These are phyloP conservation scores for Sebastes taczanowskii DNA, from an alignment of 2,797 vertebrate genomes.

Conservation along the genomic window DNA sequence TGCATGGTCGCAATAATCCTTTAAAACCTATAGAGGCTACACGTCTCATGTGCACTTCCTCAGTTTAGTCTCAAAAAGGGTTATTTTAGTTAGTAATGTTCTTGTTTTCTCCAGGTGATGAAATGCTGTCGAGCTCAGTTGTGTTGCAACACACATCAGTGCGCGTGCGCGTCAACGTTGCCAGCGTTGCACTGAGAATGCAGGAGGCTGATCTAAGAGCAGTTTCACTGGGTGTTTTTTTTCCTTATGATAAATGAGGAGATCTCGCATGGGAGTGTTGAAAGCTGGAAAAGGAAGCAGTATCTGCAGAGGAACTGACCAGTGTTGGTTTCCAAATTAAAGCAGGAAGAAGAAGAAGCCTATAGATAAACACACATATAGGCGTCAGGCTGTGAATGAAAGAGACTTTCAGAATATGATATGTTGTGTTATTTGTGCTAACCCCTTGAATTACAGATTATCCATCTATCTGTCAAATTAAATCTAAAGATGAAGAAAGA, in stretches of 20 bases:
- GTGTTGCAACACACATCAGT: not conserved
- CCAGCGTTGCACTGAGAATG: not conserved
- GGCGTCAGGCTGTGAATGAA: not conserved
- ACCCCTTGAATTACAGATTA: no score
- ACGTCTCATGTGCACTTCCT: not conserved
- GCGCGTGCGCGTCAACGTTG: slow-evolving; percentile 64
- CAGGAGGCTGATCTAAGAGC: slow-evolving; percentile 37
- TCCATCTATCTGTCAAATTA: not conserved
- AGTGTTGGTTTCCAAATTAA: not conserved
- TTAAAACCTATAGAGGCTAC: not conserved
- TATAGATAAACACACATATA: not conserved
- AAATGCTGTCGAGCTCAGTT: slow-evolving; percentile 6
- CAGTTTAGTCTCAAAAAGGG: not conserved
- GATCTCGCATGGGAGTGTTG: not conserved
- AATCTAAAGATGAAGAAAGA: no score
- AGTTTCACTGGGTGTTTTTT: not conserved
- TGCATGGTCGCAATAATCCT: not conserved
- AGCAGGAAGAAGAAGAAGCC: not conserved
- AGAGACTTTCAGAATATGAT: not conserved
- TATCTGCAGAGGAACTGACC: not conserved
- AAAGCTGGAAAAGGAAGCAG: not conserved
- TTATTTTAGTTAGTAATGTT: not conserved
- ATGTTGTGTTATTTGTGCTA: no score
- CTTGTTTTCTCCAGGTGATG: slow-evolving; percentile 29
- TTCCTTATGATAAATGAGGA: not conserved